Conservation (phyloP, 2,113 vertebrate species). For the Diglossa brunneiventris region DNA sequence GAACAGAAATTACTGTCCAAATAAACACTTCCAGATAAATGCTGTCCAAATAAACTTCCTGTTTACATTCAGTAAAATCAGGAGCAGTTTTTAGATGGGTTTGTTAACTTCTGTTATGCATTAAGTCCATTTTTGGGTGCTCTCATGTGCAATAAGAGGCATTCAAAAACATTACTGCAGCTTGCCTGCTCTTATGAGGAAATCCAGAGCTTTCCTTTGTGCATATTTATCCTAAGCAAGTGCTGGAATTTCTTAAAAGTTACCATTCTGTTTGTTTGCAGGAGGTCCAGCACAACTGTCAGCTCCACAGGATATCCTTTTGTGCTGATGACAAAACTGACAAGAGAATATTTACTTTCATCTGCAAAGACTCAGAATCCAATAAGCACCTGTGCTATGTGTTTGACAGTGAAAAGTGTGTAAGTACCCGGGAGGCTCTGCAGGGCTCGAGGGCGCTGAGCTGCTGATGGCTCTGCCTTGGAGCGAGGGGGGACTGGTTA, state of each 20-base stretch:
- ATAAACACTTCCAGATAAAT: neutral
- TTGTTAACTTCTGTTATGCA: neutral
- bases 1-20: neutral
- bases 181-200: neutral
- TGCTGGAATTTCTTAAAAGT: neutral
- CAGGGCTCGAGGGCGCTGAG: neutral
- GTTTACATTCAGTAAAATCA: neutral
- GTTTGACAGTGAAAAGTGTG: slow-evolving; percentile 99
- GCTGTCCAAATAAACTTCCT: neutral
- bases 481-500: neutral
- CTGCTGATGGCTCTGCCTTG: neutral
- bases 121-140: neutral
- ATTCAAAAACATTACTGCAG: neutral
- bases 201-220: neutral
- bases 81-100: neutral
- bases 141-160: neutral
- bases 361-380: slow-evolving; percentile 98
- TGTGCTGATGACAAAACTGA: slow-evolving; percentile 99
- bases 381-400: slow-evolving; percentile 98
- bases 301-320: slow-evolving; percentile 97
- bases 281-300: slow-evolving; percentile 96
- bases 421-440: slow-evolving; percentile 76
- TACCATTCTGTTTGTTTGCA: slow-evolving; percentile 61
- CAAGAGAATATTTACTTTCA: slow-evolving; percentile 98
- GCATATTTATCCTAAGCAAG: neutral